A percentile compares a stretch with the other conserved stretches of the same genome.
phyloP scores from a whole-genome alignment of 2,888 invertebrate genomes.

The Andrena flavipes region DNA sequence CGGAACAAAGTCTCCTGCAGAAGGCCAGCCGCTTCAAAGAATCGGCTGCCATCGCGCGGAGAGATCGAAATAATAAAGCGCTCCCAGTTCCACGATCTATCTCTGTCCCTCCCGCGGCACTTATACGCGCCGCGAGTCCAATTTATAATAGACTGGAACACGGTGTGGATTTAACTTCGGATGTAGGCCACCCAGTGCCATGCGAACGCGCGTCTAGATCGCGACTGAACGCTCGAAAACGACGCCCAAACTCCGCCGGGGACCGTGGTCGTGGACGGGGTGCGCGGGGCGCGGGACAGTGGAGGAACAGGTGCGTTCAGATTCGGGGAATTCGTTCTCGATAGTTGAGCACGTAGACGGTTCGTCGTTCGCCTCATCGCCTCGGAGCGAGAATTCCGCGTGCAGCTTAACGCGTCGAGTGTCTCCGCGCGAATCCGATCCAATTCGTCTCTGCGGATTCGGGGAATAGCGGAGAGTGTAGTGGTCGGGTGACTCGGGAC shows the following conservation, averaged over 20 bases:
- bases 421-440: background rate
- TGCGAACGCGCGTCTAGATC: conserved; percentile 44
- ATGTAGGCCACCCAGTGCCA: conserved; percentile 67
- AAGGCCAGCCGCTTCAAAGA: background rate
- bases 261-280: background rate
- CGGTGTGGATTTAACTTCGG: conserved; percentile 63
- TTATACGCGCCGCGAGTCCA: conserved; percentile 39
- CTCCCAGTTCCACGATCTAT: conserved; percentile 28
- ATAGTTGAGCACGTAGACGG: conserved; percentile 32
- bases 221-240: conserved; percentile 34
- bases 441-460: background rate
- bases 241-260: conserved; percentile 3
- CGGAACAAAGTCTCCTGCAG: background rate
- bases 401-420: background rate
- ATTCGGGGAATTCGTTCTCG: conserved; percentile 47
- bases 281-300: background rate
- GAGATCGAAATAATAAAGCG: conserved; percentile 34
- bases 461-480: background rate
- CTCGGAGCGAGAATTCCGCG: conserved; percentile 37
- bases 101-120: conserved; percentile 23
- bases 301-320: conserved; percentile 58
- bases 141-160: conserved; percentile 62
- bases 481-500: background rate
- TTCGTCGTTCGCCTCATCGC: conserved; percentile 15
- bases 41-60: background rate